Base-by-base conservation (phyloP, 2,797 vertebrate genomes). In the Centropyge bicolor region DNA sequence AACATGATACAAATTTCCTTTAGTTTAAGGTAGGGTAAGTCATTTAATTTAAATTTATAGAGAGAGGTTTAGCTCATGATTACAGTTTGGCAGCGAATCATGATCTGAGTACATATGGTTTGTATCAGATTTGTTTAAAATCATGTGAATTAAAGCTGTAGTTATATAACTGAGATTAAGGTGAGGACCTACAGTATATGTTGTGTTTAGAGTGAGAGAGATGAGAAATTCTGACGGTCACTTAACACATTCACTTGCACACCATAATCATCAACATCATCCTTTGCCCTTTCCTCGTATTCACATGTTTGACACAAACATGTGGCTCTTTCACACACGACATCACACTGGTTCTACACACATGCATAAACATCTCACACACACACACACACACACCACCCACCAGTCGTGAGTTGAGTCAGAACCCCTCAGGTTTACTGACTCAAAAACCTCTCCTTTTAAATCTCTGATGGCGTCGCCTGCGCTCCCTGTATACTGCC, bases 341-440 rank as follows among this genome's bases (percentile, higher is more conserved):
- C 83, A 86, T 78, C 87, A 60, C 76, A 43, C n/a, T 36, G 51
- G 76, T 70, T 67, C 20, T 17, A 48, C 77, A 82, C 66, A 68
- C 70, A 72, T 36, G 38, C 75, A 68, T 55, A 43, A 68, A 80
- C 66, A 66, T 46, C 43, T 40, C 52, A 59, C 78, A 64, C 45
- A 55, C 54, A 59, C 19, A 40, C 61, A 80, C 20, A 72, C 75
- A 81, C 71, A 51, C 43, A 79, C 27, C 79, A 78, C 65, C 63
- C 70, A 78, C 82, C 45, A 70, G 86, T 79, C 45, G 1, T 68
- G 60, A 63, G 81, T 68, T 90, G 91, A 91, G 72, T 93, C 90
- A 92, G 78, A 87, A 31, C 52, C 75, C 86, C 86, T 85, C 73
- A 64, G 89, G 83, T 86, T 64, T 74, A 51, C 83, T 91, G 86